Evolutionary conservation across 2,113 vertebrate genomes (phyloP), one percentile per base, ranked within the genome.

Genomic region (Meleagris gallopavo): DNA sequence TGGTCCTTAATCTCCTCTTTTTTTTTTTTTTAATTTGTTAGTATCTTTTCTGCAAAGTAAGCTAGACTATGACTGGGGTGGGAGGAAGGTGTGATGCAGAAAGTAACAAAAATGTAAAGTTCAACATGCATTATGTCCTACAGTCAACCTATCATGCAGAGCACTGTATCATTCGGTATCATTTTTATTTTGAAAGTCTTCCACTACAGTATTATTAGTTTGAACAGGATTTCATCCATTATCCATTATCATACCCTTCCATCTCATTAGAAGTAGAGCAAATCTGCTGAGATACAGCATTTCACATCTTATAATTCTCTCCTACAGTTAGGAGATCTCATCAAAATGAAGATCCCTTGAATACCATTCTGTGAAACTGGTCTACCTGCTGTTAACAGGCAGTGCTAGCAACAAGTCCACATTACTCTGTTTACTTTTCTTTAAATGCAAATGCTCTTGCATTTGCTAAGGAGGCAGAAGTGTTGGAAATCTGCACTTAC

Each of bases 161-260:
- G n/a, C 22, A 62, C 43, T 38, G 9, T 25, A 58, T 77, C 45
- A 57, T 86, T 94, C 50, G 38, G 9, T 27, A 58, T 77, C 46
- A 57, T 86, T 94, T 64, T 75, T 66, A 65, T 92, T 92, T 90
- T 85, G 27, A 81, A 95, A 75, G 10, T 38, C 50, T 90, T 95
- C 30, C 2, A 2, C 36, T 70, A 25, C 38, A 86, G 22, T 41
- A 70, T 38, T 80, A 94, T 96, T 91, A 71, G 32, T 89, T 66
- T 88, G 96, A 91, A 93, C 81, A 95, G 36, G 5, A 43, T 88
- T 92, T 96, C 86, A n/a, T n/a, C n/a, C n/a, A n/a, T n/a, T n/a
- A n/a, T n/a, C n/a, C n/a, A n/a, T n/a, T n/a, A n/a, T n/a, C n/a
- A n/a, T n/a, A n/a, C 46, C 34, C 24, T 95, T 94, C 78, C 76